A percentile compares a stretch with the other conserved stretches of the same genome.
Conservation (phyloP, 2,797 vertebrate species). For the Epinephelus malabaricus region DNA sequence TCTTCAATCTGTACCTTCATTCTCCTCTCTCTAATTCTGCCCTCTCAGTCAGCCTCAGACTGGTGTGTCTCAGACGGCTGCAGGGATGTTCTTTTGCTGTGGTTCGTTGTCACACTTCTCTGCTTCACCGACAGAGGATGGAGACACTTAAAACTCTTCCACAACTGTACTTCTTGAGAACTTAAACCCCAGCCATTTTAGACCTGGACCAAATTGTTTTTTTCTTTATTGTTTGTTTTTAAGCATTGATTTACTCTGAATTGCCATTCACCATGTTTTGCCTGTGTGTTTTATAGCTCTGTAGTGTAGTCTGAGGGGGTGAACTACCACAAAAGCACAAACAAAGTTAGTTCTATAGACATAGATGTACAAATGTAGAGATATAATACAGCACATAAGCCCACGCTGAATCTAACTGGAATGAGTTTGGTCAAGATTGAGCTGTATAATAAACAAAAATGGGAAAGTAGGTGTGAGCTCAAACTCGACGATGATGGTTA, state of each 20-base stretch:
- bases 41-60: conserved; percentile 11
- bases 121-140: conserved; percentile 26
- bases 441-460: background rate
- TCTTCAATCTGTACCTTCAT: background rate
- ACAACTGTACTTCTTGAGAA: conserved; percentile 13
- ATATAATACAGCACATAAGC: background rate
- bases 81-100: conserved; percentile 8
- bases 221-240: background rate
- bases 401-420: background rate
- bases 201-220: background rate
- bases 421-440: background rate
- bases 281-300: background rate
- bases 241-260: no score
- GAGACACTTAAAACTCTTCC: conserved; percentile 19
- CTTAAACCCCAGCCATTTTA: background rate
- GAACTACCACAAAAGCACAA: background rate
- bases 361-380: no score
- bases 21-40: conserved; percentile 2
- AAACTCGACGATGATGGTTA: background rate
- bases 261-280: no score
- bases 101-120: conserved; percentile 38
- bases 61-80: conserved; percentile 9
- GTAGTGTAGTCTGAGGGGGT: background rate
- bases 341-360: no score
- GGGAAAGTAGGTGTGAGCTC: background rate